Evolutionary conservation across 2,888 invertebrate species (phyloP), one percentile per base, ranked within the genome.

Genomic region (Chrysodeixis includens): DNA sequence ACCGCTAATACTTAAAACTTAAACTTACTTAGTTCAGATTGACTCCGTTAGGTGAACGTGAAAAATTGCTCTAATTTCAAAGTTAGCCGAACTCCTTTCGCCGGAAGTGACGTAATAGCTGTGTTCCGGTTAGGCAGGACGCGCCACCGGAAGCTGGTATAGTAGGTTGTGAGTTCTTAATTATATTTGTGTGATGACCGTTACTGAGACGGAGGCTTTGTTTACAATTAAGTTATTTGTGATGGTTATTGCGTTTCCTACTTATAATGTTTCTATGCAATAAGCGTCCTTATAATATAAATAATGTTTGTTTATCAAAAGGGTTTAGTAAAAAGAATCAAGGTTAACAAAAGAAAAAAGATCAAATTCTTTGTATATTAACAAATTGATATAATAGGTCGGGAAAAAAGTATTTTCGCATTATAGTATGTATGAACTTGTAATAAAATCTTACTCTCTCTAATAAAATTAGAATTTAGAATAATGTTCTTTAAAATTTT

Each of bases 61-160:
- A 89, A 89, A 89, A 88, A 89, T 88, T 82, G 78, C 80, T 74
- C 81, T 76, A 85, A 87, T 87, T 83, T 73, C 69, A 66, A 85
- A 88, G 81, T 87, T 86, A 80, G 76, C 68, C 76, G 77, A 69
- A 78, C 73, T 59, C 52, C 20, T 54, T 51, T 46, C 71, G 69
- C 81, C 85, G 90, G 89, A 88, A 81, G 88, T 88, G 88, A 86
- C 85, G 88, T 91, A 90, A 90, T 88, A 80, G 83, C 73, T 68
- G 70, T 71, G 85, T 88, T 92, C 92, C 92, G 89, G 86, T 78
- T 62, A 64, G 62, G 78, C 88, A 85, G 89, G 88, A 86, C 78
- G 86, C 80, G 71, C 66, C 62, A 61, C 56, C 85, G 87, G 89
- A 87, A 78, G 59, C 65, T 73, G 71, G 75, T 79, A 58, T 73